Percentiles rank a stretch among this genome's conserved stretches.
Evolutionary conservation across 2,888 invertebrate genomes (phyloP).

Genomic region (Timandra comae): DNA sequence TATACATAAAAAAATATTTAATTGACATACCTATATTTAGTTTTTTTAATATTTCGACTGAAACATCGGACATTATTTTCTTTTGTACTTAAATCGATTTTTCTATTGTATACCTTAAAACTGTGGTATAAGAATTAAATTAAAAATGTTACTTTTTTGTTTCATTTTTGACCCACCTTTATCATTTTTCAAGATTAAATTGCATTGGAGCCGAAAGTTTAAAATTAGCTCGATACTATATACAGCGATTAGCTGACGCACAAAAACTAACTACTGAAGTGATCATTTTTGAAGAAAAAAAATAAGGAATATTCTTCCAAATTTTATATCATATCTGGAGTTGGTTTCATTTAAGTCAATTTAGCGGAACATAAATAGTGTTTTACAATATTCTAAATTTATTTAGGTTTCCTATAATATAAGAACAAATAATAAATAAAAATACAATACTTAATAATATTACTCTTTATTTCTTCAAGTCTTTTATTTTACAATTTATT

Average conservation of each 20-base stretch:
- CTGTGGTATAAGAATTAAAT: constrained; percentile 33
- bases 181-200: no score
- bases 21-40: constrained; percentile 28
- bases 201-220: no score
- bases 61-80: constrained; percentile 52
- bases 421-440: not conserved
- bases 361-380: no score
- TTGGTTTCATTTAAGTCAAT: no score
- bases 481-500: constrained; percentile 13
- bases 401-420: not conserved
- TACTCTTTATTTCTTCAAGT: constrained; percentile 21
- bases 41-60: constrained; percentile 47
- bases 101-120: constrained; percentile 34
- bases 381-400: no score
- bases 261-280: no score
- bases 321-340: no score
- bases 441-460: constrained; percentile 10
- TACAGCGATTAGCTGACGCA: no score
- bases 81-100: constrained; percentile 63
- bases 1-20: constrained; percentile 11
- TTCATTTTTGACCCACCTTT: constrained; percentile 23
- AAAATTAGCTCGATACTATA: no score
- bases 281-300: no score
- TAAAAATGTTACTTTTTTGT: constrained; percentile 22
- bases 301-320: no score